These are phyloP conservation scores for Falco novaeseelandiae DNA, from an alignment of 2,797 vertebrate species.

Conservation along the genomic window DNA sequence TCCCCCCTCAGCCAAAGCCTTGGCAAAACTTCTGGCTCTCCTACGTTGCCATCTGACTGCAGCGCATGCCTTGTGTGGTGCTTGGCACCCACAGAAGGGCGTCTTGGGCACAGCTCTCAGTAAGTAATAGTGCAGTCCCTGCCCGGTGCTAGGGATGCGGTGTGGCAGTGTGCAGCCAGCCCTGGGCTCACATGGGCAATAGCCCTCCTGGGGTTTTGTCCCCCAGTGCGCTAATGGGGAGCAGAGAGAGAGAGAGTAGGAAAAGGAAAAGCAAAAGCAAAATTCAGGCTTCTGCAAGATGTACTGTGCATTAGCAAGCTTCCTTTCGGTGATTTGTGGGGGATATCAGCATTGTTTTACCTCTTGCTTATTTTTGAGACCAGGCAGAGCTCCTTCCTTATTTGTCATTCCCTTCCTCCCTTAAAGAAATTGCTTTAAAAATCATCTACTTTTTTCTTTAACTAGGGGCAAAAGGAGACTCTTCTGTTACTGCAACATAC, in stretches of 20 bases:
- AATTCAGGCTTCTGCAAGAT: not conserved
- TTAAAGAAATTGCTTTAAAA: not conserved
- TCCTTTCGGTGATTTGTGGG: not conserved
- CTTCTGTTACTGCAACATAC: not conserved
- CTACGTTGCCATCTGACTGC: slow-evolving; percentile 15
- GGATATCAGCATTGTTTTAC: not conserved
- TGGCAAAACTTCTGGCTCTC: slow-evolving; percentile 30
- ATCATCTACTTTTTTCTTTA: not conserved
- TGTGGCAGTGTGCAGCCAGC: fast-evolving
- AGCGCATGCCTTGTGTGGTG: not conserved
- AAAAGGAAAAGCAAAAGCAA: not conserved
- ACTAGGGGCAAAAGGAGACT: not conserved
- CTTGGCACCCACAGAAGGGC: not conserved
- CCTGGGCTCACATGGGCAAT: fast-evolving
- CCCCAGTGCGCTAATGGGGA: not conserved
- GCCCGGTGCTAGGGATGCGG: not conserved
- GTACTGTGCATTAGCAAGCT: fast-evolving
- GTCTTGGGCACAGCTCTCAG: fast-evolving
- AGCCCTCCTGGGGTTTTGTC: not conserved
- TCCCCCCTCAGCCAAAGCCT: not conserved
- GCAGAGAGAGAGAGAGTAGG: not conserved
- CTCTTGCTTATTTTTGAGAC: not conserved
- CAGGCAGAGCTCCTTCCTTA: not conserved
- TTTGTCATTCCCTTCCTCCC: not conserved
- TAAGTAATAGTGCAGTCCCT: not conserved